Evolutionary conservation across 2,797 vertebrate species (phyloP), one percentile per base, ranked within the genome.

Genomic region (Hippopotamyrus pictus): DNA sequence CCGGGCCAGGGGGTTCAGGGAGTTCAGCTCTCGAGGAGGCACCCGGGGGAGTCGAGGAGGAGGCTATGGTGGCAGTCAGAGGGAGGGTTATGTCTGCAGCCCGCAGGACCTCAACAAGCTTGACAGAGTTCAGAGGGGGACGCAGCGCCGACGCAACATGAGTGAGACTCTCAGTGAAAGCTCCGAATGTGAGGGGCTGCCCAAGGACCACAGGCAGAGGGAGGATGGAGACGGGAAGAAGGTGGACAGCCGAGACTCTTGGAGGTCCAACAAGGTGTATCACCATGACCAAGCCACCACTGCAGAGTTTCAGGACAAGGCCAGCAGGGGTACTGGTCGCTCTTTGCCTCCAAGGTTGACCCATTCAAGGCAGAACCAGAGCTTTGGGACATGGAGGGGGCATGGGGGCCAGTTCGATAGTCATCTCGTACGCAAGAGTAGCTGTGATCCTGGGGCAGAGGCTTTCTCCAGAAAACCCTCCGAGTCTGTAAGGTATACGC

Each of bases 121-220:
- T 0, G 98, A 99, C 22, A 98, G 99, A n/a, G 95, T 97, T 89
- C 96, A 97, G 84, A 93, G 98, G 37, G 97, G 97, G 76, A 98
- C 97, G 89, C 97, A 97, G 0, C 93, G 98, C 9, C 95, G 98
- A 5, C 93, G 98, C 2, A 98, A 99, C 0, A 97, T 98, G 5
- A 99, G 99, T 0, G 99, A 99, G 95, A 99, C 99, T 0, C 96
- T 99, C 90, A 99, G 99, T 0, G 98, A 99, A 92, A 95, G 97
- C 22, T 99, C 99, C 0, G 98, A 99, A 88, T 98, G 99, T 0
- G 99, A 99, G 91, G 99, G 99, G 89, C 96, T 98, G n/a, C 99
- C 98, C 37, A 99, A 99, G 91, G 96, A 98, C 3, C 96, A 97
- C 0, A 96, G 97, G 0, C 97, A 99, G 93, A 96, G 97, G 79